Evolutionary conservation across 2,888 invertebrate genomes (phyloP), one percentile per base, ranked within the genome.

Genomic region (Parthenolecanium corni): DNA sequence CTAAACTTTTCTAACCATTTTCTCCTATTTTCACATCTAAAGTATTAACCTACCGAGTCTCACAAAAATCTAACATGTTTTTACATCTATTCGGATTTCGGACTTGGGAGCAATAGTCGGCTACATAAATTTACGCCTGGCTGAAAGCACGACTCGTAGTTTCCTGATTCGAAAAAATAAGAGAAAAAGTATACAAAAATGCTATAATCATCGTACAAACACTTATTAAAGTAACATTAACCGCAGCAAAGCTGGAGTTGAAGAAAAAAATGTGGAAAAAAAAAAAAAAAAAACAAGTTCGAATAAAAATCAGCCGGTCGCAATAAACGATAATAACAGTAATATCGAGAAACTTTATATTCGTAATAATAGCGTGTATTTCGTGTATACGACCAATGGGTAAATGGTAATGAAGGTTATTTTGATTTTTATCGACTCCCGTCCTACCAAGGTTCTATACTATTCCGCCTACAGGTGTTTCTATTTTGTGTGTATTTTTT

Each of bases 361-460:
- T 18, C 31, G 21, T 53, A 53, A 53, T 53, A 53, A 53, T 21
- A 53, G 38, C 38, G 38, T 53, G 31, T 53, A 53, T 40, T 38
- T 16, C 25, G 18, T 20, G 36, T 53, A 12, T 36, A 53, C 36
- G 21, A 53, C 31, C 53, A 53, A 38, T 53, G 53, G n/a, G 53
- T 53, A 53, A 53, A 53, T 53, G 53, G 53, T 53, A 53, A 53
- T 53, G 53, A 53, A 53, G 40, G 53, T 36, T 53, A 53, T 53
- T 53, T 53, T 53, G 53, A 53, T 53, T 53, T 53, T 53, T 53
- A 53, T 53, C 40, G 53, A 52, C 36, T 18, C 52, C 31, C 23
- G 51, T 20, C 24, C 18, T 31, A 52, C 18, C 52, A 52, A 52
- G 52, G 52, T 16, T n/a, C 52, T 16, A 23, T n/a, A 18, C 44